These are phyloP conservation scores for Scolopax bukidnonensis DNA, from an alignment of 2,797 vertebrate genomes.

Conservation along the genomic window DNA sequence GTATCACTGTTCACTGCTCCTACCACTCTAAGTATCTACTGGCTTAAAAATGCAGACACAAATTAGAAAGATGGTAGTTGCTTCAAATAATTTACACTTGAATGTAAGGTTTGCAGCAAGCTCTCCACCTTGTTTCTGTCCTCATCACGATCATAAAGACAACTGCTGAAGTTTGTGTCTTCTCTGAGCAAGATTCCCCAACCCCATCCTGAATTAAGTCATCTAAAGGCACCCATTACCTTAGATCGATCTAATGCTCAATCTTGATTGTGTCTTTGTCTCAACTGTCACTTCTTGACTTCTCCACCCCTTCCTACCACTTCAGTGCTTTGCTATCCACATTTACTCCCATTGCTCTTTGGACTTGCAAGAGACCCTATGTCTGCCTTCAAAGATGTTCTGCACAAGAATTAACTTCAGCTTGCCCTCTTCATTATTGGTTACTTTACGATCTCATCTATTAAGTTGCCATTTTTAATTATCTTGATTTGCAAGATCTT, in stretches of 20 bases:
- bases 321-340: neutral
- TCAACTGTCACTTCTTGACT: neutral
- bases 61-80: neutral
- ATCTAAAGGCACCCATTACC: neutral
- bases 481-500: neutral
- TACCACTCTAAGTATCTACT: neutral
- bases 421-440: neutral
- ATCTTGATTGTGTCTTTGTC: neutral
- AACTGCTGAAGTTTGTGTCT: neutral
- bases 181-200: neutral
- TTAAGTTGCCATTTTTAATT: slow-evolving; percentile 11
- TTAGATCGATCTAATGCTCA: neutral
- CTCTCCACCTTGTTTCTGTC: neutral
- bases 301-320: neutral
- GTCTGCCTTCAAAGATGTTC: neutral
- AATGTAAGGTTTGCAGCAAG: neutral
- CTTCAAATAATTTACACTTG: neutral
- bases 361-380: neutral
- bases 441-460: neutral
- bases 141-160: neutral
- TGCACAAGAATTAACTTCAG: neutral
- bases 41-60: neutral
- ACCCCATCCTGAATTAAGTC: neutral
- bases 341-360: neutral
- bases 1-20: neutral